phyloP scores from a whole-genome alignment of 2,888 invertebrate genomes.

The Leptodirus hochenwartii region DNA sequence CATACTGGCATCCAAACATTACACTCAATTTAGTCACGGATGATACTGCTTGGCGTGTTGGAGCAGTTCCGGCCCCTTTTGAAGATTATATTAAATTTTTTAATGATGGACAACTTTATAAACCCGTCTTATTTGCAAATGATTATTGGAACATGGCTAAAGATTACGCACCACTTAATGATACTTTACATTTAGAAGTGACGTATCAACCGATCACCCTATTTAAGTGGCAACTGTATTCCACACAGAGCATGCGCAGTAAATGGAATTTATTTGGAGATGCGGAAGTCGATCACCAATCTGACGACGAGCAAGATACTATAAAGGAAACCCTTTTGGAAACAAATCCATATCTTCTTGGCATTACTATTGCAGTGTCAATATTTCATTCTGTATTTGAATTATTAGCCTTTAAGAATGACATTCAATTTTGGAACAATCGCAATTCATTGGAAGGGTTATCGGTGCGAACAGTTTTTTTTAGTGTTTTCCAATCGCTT shows the following conservation, averaged over 20 bases:
- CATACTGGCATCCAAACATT: constrained; percentile 98
- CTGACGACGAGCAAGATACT: constrained; percentile 76
- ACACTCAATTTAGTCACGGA: constrained; percentile 91
- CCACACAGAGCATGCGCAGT: constrained; percentile 81
- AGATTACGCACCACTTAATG: constrained; percentile 80
- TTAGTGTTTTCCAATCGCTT: constrained; percentile 92
- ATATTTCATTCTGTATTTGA: constrained; percentile 96
- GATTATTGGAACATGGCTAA: constrained; percentile 98
- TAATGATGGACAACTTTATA: constrained; percentile 70
- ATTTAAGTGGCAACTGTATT: constrained; percentile 97
- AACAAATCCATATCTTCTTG: constrained; percentile 90
- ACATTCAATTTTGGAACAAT: constrained; percentile 99
- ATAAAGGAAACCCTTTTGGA: constrained; percentile 88
- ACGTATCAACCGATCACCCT: constrained; percentile 82
- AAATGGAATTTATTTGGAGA: constrained; percentile 30
- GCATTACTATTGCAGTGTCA: constrained; percentile 78
- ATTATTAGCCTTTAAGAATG: constrained; percentile 97
- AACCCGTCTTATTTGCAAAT: constrained; percentile 87
- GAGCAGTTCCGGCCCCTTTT: constrained; percentile 77
- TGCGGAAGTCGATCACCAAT: constrained; percentile 55
- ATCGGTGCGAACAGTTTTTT: constrained; percentile 95
- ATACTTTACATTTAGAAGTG: constrained; percentile 51
- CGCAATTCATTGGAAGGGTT: constrained; percentile 91
- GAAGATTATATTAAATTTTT: constrained; percentile 86
- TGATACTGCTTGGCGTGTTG: constrained; percentile 87